Evolutionary conservation across 2,113 vertebrate genomes (phyloP).

Genomic region (Heterocephalus glaber): DNA sequence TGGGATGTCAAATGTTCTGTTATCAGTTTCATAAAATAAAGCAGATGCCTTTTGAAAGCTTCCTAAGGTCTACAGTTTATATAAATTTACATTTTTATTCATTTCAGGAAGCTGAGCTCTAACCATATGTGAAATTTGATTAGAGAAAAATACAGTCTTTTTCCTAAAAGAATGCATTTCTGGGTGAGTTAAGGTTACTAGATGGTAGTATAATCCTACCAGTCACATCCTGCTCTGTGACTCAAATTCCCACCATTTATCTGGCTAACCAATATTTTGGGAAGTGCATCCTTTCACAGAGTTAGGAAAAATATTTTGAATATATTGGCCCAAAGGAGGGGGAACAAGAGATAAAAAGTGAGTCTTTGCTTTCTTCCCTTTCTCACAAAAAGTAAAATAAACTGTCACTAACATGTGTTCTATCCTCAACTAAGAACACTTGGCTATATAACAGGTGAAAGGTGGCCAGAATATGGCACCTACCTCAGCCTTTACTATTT

Average conservation of each 20-base stretch:
- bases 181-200: not conserved
- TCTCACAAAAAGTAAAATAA: not conserved
- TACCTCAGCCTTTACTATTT: not conserved
- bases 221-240: not conserved
- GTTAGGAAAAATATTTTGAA: not conserved
- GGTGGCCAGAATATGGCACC: not conserved
- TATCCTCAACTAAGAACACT: not conserved
- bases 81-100: slow-evolving; percentile 55
- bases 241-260: not conserved
- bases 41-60: slow-evolving; percentile 48
- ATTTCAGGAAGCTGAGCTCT: slow-evolving; percentile 51
- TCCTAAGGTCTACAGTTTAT: slow-evolving; percentile 16
- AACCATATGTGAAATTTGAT: slow-evolving; percentile 59
- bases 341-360: not conserved
- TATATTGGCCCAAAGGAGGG: not conserved
- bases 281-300: not conserved
- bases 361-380: not conserved
- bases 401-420: not conserved
- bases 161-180: not conserved
- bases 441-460: not conserved
- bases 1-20: not conserved
- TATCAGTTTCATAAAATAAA: slow-evolving; percentile 59
- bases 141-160: slow-evolving; percentile 45
- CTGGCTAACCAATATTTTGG: not conserved
- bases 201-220: not conserved